Evolutionary conservation across 2,113 vertebrate species (phyloP).

Genomic region (Ochotona curzoniae): DNA sequence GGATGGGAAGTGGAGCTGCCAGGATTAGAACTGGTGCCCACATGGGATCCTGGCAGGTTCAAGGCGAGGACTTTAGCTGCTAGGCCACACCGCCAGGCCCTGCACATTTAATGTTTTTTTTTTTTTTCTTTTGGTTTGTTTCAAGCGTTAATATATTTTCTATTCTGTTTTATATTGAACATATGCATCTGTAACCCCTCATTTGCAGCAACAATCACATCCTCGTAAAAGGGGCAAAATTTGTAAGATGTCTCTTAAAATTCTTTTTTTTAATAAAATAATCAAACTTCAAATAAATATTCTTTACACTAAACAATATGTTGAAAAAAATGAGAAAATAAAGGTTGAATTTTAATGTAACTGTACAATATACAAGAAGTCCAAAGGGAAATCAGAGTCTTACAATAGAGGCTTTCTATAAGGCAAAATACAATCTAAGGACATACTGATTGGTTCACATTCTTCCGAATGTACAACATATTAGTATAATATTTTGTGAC

Average conservation of each 20-base stretch:
- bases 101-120: too few species aligned
- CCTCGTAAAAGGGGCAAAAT: slow-evolving; percentile 91
- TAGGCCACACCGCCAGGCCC: too few species aligned
- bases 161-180: slow-evolving; percentile 98
- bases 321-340: slow-evolving; percentile 99
- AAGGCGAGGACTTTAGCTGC: too few species aligned
- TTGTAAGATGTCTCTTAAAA: slow-evolving; percentile 96
- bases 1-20: too few species aligned
- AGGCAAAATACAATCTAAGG: slow-evolving; percentile 93
- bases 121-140: slow-evolving; percentile 90
- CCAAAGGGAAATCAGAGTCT: slow-evolving; percentile 90
- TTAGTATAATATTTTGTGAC: slow-evolving; percentile 95
- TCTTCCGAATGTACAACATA: slow-evolving; percentile 95
- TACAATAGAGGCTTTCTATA: slow-evolving; percentile 90
- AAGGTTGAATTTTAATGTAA: slow-evolving; percentile 94
- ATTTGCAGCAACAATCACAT: slow-evolving; percentile 90
- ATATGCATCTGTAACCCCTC: slow-evolving; percentile 93
- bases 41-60: too few species aligned
- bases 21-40: too few species aligned
- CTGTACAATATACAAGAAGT: slow-evolving; percentile 98
- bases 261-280: slow-evolving; percentile 97
- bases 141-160: slow-evolving; percentile 99
- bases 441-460: slow-evolving; percentile 95
- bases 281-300: slow-evolving; percentile 98
- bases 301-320: slow-evolving; percentile 99